Evolutionary conservation across 1,140 invertebrate genomes (phyloP).

Genomic region (Hermetia illucens): DNA sequence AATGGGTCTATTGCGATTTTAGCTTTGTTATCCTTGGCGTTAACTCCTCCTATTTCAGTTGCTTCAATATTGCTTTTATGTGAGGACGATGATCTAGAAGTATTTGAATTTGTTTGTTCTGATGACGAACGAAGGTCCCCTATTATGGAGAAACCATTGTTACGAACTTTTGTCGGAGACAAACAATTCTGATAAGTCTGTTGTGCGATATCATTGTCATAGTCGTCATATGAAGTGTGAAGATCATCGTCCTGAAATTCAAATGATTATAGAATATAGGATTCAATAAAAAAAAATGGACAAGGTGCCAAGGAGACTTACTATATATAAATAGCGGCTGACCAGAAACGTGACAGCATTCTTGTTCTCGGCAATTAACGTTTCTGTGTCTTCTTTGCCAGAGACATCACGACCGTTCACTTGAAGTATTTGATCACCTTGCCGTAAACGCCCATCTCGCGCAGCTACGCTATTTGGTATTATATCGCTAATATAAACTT

Average conservation of each 20-base stretch:
- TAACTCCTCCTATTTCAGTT: not conserved
- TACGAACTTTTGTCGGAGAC: not conserved
- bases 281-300: not conserved
- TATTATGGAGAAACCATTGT: no score
- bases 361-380: conserved; percentile 36
- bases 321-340: conserved; percentile 39
- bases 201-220: conserved; percentile 11
- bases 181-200: not conserved
- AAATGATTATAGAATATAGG: conserved; percentile 1
- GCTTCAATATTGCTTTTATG: not conserved
- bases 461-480: conserved; percentile 51
- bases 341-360: conserved; percentile 39
- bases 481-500: conserved; percentile 60
- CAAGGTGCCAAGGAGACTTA: conserved; percentile 16
- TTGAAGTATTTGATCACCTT: conserved; percentile 61
- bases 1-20: conserved; percentile 1
- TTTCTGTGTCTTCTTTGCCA: conserved; percentile 40
- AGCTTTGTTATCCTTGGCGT: not conserved
- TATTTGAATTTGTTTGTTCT: not conserved
- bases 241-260: conserved; percentile 8
- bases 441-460: conserved; percentile 47
- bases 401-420: conserved; percentile 41
- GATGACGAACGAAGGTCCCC: no score
- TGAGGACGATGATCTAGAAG: not conserved
- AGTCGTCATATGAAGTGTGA: conserved; percentile 9